Conservation (phyloP, 2,797 vertebrate species). For the Melanogrammus aeglefinus region DNA sequence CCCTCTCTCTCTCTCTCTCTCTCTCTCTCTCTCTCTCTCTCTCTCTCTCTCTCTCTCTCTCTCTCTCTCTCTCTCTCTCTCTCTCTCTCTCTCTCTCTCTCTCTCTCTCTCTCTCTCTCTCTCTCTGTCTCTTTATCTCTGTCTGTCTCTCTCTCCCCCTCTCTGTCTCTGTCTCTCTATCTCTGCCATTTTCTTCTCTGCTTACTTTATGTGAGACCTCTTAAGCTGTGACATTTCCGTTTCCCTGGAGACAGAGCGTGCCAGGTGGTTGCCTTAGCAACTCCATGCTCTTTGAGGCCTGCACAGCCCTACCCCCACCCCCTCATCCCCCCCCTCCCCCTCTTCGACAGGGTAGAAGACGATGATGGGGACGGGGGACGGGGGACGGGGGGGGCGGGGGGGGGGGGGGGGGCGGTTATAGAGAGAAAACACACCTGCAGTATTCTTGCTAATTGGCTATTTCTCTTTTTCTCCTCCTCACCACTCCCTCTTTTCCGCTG, state of each 20-base stretch:
- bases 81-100: conserved; percentile 23
- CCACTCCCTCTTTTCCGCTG: conserved; percentile 43
- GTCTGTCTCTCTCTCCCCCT: conserved; percentile 28
- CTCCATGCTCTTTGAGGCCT: conserved; percentile 77
- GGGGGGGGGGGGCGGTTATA: conserved; percentile 41
- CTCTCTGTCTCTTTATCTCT: conserved; percentile 37
- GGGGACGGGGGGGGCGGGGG: conserved; percentile 49
- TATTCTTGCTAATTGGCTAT: conserved; percentile 79
- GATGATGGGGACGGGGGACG: conserved; percentile 24
- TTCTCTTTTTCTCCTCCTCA: conserved; percentile 62
- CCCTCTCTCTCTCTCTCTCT: no score
- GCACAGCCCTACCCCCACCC: conserved; percentile 62
- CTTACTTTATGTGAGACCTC: conserved; percentile 72
- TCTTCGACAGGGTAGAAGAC: conserved; percentile 36
- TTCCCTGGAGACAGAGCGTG: conserved; percentile 85
- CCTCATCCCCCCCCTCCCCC: conserved; percentile 29
- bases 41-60: background rate
- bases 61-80: conserved; percentile 15
- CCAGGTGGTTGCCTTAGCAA: conserved; percentile 88
- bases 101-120: conserved; percentile 32
- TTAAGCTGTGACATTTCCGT: conserved; percentile 80
- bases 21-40: no score
- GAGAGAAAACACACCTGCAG: conserved; percentile 77
- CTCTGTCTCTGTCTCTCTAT: conserved; percentile 30
- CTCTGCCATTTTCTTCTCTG: conserved; percentile 46